These are phyloP conservation scores for Brachionus rotundiformis DNA, from an alignment of 1,140 invertebrate species.

Conservation along the genomic window DNA sequence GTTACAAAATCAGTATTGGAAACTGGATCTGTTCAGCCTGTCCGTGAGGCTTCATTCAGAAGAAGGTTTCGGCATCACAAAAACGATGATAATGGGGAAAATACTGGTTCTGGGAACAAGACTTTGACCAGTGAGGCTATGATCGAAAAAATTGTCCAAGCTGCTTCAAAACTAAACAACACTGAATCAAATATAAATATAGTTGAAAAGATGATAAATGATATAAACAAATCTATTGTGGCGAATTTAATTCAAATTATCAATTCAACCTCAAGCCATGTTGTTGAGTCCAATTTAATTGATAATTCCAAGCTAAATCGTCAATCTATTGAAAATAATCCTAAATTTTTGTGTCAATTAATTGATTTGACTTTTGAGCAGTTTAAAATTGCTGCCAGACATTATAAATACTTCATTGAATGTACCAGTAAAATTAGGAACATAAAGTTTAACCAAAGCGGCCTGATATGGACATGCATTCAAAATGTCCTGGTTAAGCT, in stretches of 20 bases:
- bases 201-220: slow-evolving; percentile 49
- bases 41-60: slow-evolving; percentile 7
- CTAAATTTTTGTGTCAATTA: slow-evolving; percentile 39
- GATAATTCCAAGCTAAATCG: slow-evolving; percentile 39
- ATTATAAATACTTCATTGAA: slow-evolving; percentile 41
- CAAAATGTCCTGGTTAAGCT: slow-evolving; percentile 50
- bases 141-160: slow-evolving; percentile 49
- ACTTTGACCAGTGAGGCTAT: not conserved
- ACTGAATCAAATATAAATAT: slow-evolving; percentile 48
- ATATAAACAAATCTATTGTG: slow-evolving; percentile 25
- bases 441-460: not conserved
- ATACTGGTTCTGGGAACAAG: not conserved
- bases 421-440: not conserved
- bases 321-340: slow-evolving; percentile 44
- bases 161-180: slow-evolving; percentile 35
- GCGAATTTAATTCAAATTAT: slow-evolving; percentile 35
- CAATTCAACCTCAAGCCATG: slow-evolving; percentile 43
- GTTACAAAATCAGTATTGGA: slow-evolving; percentile 35
- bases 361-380: slow-evolving; percentile 45
- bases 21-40: slow-evolving; percentile 1
- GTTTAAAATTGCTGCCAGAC: slow-evolving; percentile 34
- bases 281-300: slow-evolving; percentile 36
- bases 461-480: slow-evolving; percentile 29
- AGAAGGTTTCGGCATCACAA: slow-evolving; percentile 40
- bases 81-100: not conserved